Percentiles rank a stretch among this genome's conserved stretches.
phyloP scores from a whole-genome alignment of 2,113 vertebrate species.

The Stomatorhinus ivindoensis region DNA sequence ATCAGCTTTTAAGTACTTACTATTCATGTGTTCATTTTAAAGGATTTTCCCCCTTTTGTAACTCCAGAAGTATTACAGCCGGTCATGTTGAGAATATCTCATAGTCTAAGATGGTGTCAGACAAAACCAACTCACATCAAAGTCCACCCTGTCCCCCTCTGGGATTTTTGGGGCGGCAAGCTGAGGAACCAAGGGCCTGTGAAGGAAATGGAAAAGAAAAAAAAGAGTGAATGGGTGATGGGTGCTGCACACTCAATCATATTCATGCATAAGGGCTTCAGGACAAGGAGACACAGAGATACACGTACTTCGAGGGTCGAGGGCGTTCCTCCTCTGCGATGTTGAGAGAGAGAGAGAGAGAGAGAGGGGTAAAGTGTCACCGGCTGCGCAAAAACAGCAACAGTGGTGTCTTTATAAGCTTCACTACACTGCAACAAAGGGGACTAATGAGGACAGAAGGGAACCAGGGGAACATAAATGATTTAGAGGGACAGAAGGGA shows the following conservation, averaged over 20 bases:
- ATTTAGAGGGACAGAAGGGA: not conserved
- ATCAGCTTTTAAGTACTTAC: not conserved
- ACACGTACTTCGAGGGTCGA: slow-evolving; percentile 62
- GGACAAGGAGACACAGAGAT: not conserved
- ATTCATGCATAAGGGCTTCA: not conserved
- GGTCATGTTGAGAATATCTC: not conserved
- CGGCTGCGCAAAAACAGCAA: not conserved
- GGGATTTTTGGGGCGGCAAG: slow-evolving; percentile 64
- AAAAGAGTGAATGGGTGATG: not conserved
- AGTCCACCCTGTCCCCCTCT: slow-evolving; percentile 65
- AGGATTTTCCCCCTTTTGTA: not conserved
- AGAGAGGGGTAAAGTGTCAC: not conserved
- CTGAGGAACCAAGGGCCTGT: slow-evolving; percentile 58
- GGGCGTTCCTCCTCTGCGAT: slow-evolving; percentile 59
- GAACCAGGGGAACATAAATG: not conserved
- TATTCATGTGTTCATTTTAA: not conserved
- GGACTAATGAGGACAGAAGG: not conserved
- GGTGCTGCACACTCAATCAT: not conserved
- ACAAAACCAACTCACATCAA: slow-evolving; percentile 53
- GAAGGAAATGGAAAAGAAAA: not conserved
- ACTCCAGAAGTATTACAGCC: not conserved
- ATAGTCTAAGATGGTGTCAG: not conserved
- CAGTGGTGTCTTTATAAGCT: not conserved
- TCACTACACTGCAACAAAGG: not conserved
- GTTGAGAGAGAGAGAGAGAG: slow-evolving; percentile 12